Percentiles rank a stretch among this genome's conserved stretches.
These are phyloP conservation scores for Octodonta nipae DNA, from an alignment of 2,888 invertebrate genomes.

Conservation along the genomic window DNA sequence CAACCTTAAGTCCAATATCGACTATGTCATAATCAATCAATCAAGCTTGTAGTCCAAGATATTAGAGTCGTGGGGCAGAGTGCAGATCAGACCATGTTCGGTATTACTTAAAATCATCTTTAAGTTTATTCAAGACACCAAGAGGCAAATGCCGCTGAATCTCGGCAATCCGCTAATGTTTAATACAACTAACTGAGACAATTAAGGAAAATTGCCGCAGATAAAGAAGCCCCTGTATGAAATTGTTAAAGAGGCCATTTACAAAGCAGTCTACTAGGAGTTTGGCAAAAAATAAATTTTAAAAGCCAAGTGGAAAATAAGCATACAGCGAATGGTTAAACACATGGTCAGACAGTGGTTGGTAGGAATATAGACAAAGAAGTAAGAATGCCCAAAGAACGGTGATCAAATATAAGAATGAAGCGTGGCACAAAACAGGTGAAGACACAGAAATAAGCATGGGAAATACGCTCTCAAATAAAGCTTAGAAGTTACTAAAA, in stretches of 20 bases:
- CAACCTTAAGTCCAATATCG: not conserved
- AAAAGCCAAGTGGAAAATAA: not conserved
- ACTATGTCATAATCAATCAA: not conserved
- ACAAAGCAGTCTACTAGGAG: constrained; percentile 1
- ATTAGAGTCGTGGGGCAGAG: constrained; percentile 1
- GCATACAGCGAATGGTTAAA: constrained; percentile 1
- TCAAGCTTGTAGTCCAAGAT: not conserved
- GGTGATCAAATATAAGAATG: not conserved
- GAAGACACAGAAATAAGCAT: not conserved
- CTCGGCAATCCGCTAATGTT: not conserved
- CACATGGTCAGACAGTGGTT: not conserved
- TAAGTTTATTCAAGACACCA: not conserved
- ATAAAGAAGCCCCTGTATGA: not conserved
- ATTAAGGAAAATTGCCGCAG: not conserved
- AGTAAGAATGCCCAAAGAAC: not conserved
- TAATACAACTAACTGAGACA: not conserved
- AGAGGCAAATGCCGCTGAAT: not conserved
- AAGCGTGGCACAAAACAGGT: not conserved
- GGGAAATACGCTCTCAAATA: not conserved
- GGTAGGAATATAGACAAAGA: constrained; percentile 1
- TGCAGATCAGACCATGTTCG: not conserved
- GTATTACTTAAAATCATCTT: no score
- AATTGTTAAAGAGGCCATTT: constrained; percentile 1
- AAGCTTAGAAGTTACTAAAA: constrained; percentile 1
- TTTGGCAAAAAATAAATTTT: not conserved